Conservation (phyloP, 2,797 vertebrate genomes). For the Helarctos malayanus region DNA sequence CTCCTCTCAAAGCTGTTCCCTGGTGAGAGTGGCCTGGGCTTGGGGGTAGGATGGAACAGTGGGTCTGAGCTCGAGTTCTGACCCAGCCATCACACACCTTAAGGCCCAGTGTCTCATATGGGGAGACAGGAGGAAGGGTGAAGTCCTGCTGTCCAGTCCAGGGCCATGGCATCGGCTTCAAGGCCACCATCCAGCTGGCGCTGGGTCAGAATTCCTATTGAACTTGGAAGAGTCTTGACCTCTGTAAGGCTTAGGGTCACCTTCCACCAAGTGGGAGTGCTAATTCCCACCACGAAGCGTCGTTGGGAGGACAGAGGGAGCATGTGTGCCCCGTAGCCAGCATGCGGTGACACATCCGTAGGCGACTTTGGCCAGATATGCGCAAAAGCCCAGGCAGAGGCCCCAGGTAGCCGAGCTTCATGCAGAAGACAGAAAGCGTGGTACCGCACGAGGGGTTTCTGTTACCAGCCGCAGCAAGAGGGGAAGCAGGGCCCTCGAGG, state of each 20-base stretch:
- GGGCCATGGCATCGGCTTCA: background rate
- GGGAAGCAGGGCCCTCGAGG: background rate
- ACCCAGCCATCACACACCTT: background rate
- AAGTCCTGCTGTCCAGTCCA: background rate
- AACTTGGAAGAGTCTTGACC: background rate
- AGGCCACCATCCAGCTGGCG: background rate
- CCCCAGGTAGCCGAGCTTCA: background rate
- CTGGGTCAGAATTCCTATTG: background rate
- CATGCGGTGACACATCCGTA: accelerated
- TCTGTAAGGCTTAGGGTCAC: background rate
- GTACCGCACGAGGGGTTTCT: accelerated
- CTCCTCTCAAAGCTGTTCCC: background rate
- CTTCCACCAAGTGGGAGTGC: background rate
- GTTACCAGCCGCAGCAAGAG: background rate
- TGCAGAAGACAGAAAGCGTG: background rate
- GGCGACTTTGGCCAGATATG: background rate
- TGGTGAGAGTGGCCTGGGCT: background rate
- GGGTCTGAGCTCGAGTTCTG: background rate
- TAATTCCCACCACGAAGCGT: background rate
- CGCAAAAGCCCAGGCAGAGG: background rate
- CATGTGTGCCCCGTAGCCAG: accelerated
- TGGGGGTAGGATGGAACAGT: background rate
- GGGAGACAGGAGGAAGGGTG: background rate
- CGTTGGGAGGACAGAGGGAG: background rate
- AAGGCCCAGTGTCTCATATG: background rate